phyloP scores from a whole-genome alignment of 2,888 invertebrate species.

The Notodonta dromedarius region DNA sequence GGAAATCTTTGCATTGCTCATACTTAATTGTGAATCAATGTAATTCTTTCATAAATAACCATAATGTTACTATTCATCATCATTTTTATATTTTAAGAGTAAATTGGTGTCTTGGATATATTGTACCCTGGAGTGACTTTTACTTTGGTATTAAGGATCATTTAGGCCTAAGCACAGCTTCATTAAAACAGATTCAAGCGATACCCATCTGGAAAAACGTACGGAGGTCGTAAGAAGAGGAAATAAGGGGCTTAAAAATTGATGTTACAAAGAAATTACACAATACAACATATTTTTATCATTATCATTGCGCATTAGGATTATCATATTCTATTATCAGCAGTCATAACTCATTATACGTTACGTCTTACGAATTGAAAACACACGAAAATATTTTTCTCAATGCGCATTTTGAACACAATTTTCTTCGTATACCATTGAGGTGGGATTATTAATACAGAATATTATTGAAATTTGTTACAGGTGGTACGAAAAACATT shows the following conservation, averaged over 20 bases:
- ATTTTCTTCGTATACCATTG: not conserved
- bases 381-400: not conserved
- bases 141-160: no score
- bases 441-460: slow-evolving; percentile 15
- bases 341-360: not conserved
- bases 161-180: no score
- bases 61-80: slow-evolving; percentile 6
- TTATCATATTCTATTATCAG: slow-evolving; percentile 5
- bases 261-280: no score
- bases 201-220: no score
- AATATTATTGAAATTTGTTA: slow-evolving; percentile 22
- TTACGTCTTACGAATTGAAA: not conserved
- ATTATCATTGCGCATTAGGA: slow-evolving; percentile 9
- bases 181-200: no score
- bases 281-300: not conserved
- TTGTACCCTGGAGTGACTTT: no score
- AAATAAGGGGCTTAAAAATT: no score
- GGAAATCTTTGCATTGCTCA: not conserved
- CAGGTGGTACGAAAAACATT: slow-evolving; percentile 29
- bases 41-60: slow-evolving; percentile 7
- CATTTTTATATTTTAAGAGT: not conserved
- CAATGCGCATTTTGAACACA: no score
- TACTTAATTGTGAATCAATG: slow-evolving; percentile 7
- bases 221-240: no score
- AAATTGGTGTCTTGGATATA: not conserved